Base-by-base conservation (phyloP, 2,113 vertebrate genomes). In the Phaethornis superciliosus region DNA sequence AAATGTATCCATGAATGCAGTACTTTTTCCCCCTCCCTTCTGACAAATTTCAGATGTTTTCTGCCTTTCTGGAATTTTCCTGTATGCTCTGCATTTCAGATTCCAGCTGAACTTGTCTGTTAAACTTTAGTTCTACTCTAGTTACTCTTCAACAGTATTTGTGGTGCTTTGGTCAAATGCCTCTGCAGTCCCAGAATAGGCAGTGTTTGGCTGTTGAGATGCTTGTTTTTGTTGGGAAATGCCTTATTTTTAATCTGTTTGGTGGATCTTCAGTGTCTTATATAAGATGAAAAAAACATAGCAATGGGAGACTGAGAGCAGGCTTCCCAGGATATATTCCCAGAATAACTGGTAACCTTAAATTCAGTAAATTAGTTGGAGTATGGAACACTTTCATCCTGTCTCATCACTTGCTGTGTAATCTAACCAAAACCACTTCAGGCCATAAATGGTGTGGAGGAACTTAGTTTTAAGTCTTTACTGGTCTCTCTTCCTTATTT, bases 321-420 rank as follows among this genome's bases (percentile, higher is more conserved):
- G 6, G 40, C n/a, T 74, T 88, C 76, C 78, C 51, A n/a, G 89
- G 63, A 33, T 40, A 40, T 40, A 40, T 74, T 90, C 76, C 78
- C 51, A n/a, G 89, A 59, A 35, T 33, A 42, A 63, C 88, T 27
- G 26, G 33, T 51, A 28, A 46, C 79, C 63, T 11, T 70, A 55
- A 75, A 20, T 62, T 74, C 54, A 44, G 30, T 33, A n/a, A 65
- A 47, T 58, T 52, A 58, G 83, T 7, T 81, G 76, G 60, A 51
- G 12, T 28, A 12, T 42, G 62, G 63, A 78, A 51, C 27, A 27
- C 4, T n/a, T 62, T 30, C 72, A 58, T 85, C 44, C 56, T 89
- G 67, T 52, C 76, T 83, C 54, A 20, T 51, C 10, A 2, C 33
- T 78, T 85, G 55, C 77, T 70, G 32, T 54, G 55, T 33, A 8